phyloP scores from a whole-genome alignment of 1,140 invertebrate genomes.

The Megalopta genalis region DNA sequence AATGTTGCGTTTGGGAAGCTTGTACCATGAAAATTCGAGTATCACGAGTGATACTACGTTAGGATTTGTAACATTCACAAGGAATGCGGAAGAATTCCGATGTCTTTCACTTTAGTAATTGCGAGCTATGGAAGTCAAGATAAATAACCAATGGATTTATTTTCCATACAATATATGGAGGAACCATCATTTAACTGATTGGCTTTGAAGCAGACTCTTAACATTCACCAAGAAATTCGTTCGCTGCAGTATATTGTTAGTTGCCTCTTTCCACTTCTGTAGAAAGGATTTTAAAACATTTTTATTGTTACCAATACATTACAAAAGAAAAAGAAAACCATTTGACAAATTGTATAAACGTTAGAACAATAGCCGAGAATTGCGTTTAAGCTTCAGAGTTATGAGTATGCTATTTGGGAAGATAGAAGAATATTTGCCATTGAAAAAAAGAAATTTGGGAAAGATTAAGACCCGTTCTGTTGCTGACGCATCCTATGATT shows the following conservation, averaged over 20 bases:
- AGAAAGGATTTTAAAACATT: not conserved
- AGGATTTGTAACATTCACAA: slow-evolving; percentile 61
- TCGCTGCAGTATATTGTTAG: not conserved
- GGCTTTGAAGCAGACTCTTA: not conserved
- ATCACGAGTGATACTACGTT: slow-evolving; percentile 44
- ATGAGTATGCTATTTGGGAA: not conserved
- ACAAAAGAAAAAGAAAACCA: slow-evolving; percentile 1
- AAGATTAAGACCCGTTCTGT: slow-evolving; percentile 3
- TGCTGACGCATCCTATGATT: slow-evolving; percentile 9
- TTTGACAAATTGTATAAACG: not conserved
- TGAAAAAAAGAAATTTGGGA: not conserved
- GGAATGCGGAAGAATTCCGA: slow-evolving; percentile 62
- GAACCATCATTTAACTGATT: slow-evolving; percentile 14
- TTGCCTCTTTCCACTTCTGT: slow-evolving; percentile 5
- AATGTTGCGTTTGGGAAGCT: slow-evolving; percentile 69
- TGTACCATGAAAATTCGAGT: slow-evolving; percentile 41
- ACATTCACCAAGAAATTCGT: not conserved
- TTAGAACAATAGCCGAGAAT: slow-evolving; percentile 20
- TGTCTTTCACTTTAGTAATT: slow-evolving; percentile 70
- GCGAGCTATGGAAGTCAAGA: slow-evolving; percentile 39
- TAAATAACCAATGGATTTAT: slow-evolving; percentile 18
- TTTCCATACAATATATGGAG: slow-evolving; percentile 39
- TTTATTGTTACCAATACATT: slow-evolving; percentile 9
- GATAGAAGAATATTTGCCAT: not conserved
- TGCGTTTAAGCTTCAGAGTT: slow-evolving; percentile 25